Evolutionary conservation across 2,888 invertebrate species (phyloP), one percentile per base, ranked within the genome.

Genomic region (Phasia obesa): DNA sequence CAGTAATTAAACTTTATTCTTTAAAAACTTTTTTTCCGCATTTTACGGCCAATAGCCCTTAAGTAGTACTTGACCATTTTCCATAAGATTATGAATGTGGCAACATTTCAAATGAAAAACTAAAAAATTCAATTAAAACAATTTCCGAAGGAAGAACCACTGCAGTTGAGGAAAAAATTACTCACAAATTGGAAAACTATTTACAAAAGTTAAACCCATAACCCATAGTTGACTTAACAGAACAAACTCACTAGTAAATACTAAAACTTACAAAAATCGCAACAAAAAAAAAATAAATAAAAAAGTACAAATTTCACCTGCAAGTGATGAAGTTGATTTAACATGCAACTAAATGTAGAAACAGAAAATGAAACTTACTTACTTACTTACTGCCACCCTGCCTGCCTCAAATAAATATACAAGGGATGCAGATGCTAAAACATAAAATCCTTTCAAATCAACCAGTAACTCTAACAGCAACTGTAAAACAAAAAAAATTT

Each of bases 291-390:
- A 15, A 60, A 4, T 13, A 23, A 35, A 31, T 27, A 51, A 31
- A 35, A 35, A 1, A 57, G 19, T 49, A 55, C 25, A 31, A 81
- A 81, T 47, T 74, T 53, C 53, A 79, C 79, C 79, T 79, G 79
- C 67, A 74, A 74, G 79, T 81, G 81, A 64, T 70, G 81, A 59
- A 75, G 81, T 70, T 81, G 75, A 75, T 81, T 81, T 70, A 75
- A 70, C 65, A 73, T 73, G 60, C 74, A 74, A 76, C 64, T 69
- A 81, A 65, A 65, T 70, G 31, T 44, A 21, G 17, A 59, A 60
- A 35, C 21, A 60, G 0, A 62, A 44, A 53, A 19, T 38, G 17
- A 59, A 23, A 11, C 17, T 17, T 0, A 60, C 47, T 19, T n/a
- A n/a, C n/a, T n/a, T n/a, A n/a, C n/a, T n/a, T n/a, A n/a, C n/a